A percentile compares a stretch with the other conserved stretches of the same genome.
Conservation (phyloP, 1,140 invertebrate genomes). For the Trachelipus rathkii region DNA sequence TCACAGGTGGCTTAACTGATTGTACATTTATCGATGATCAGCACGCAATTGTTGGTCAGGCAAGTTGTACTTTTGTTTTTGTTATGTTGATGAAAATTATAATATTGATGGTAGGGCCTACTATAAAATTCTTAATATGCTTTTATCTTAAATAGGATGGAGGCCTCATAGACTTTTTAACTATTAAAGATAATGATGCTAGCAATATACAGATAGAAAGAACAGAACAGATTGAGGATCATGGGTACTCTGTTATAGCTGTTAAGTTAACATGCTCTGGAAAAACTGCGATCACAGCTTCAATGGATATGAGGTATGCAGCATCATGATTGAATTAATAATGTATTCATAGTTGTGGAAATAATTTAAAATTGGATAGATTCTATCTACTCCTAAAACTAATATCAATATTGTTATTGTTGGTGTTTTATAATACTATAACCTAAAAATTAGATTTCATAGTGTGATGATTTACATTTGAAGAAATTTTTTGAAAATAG, state of each 20-base stretch:
- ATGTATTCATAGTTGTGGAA: too few relatives aligned
- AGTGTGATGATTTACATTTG: too few relatives aligned
- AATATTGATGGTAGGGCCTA: background rate
- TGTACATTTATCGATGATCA: constrained; percentile 3
- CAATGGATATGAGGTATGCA: background rate
- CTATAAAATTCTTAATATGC: background rate
- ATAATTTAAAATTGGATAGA: too few relatives aligned
- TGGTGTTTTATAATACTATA: too few relatives aligned
- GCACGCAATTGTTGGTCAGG: background rate
- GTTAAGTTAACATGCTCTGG: background rate
- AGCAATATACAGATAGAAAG: background rate
- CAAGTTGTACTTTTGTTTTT: too few relatives aligned
- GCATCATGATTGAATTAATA: background rate
- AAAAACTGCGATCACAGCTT: background rate
- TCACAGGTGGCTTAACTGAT: background rate
- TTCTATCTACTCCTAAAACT: too few relatives aligned
- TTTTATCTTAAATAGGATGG: background rate
- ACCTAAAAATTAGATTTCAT: too few relatives aligned
- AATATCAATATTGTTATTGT: too few relatives aligned
- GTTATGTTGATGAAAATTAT: too few relatives aligned
- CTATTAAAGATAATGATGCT: background rate
- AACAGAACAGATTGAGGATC: background rate
- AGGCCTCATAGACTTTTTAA: background rate
- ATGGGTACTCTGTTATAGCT: background rate
- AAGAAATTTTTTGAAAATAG: too few relatives aligned